Evolutionary conservation across 2,797 vertebrate species (phyloP).

Genomic region (Myripristis murdjan): DNA sequence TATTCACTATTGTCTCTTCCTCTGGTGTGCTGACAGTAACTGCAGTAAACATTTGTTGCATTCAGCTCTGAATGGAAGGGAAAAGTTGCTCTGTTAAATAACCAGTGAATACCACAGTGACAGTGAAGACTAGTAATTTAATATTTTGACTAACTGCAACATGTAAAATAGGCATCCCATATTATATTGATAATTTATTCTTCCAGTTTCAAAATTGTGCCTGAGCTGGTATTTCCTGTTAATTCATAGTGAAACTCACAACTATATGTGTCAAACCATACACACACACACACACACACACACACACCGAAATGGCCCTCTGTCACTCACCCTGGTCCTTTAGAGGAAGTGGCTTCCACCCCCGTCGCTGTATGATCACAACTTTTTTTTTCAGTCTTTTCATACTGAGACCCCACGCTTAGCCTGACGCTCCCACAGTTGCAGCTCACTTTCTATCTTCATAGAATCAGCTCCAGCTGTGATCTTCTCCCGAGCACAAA

Average conservation of each 20-base stretch:
- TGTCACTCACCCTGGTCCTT: constrained; percentile 40
- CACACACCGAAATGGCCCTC: constrained; percentile 7
- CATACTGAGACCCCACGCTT: constrained; percentile 43
- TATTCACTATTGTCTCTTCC: too few species aligned
- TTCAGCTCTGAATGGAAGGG: too few species aligned
- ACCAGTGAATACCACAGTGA: neutral
- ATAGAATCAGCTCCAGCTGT: constrained; percentile 30
- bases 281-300: constrained; percentile 2
- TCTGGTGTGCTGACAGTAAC: too few species aligned
- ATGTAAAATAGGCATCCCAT: neutral
- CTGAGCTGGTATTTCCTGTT: constrained; percentile 49
- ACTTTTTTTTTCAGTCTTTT: constrained; percentile 46
- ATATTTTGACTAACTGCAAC: neutral
- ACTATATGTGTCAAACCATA: neutral
- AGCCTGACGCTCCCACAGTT: constrained; percentile 3
- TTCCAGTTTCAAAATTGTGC: neutral
- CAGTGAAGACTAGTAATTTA: neutral
- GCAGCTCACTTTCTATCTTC: constrained; percentile 26
- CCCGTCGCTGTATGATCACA: neutral
- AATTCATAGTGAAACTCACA: constrained; percentile 21
- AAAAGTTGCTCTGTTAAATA: too few species aligned
- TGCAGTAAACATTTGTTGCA: too few species aligned
- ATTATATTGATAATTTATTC: neutral
- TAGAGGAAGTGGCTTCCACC: constrained; percentile 75
- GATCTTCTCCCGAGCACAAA: constrained; percentile 15